Evolutionary conservation across 1,140 invertebrate species (phyloP).

Genomic region (Aphis gossypii): DNA sequence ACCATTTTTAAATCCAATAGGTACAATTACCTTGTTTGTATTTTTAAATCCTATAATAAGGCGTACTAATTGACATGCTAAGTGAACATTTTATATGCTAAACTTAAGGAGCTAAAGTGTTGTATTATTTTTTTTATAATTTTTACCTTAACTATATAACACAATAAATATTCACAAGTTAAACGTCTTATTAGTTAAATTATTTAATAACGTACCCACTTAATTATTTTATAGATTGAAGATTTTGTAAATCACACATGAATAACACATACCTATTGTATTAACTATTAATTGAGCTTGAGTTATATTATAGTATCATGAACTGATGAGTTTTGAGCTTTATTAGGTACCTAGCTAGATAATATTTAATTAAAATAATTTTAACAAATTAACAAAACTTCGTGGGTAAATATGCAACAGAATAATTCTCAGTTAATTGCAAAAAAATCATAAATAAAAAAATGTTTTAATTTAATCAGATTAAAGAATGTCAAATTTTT

Average conservation of each 20-base stretch:
- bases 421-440: not conserved
- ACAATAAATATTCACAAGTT: not conserved
- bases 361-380: not conserved
- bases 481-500: not conserved
- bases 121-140: too few species aligned
- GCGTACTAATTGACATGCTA: too few species aligned
- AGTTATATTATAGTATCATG: not conserved
- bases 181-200: not conserved
- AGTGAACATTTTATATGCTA: too few species aligned
- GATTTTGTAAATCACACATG: not conserved
- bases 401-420: not conserved
- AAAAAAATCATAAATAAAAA: not conserved
- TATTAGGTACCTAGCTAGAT: not conserved
- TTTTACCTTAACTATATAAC: not conserved
- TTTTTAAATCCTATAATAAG: too few species aligned
- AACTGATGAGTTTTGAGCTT: not conserved
- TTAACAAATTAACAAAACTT: not conserved
- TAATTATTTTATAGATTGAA: not conserved
- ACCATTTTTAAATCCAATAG: too few species aligned
- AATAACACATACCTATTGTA: not conserved
- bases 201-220: not conserved
- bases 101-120: too few species aligned
- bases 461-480: not conserved
- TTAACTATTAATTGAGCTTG: too few species aligned
- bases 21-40: too few species aligned